Evolutionary conservation across 2,797 vertebrate species (phyloP), one percentile per base, ranked within the genome.

Genomic region (Coendou prehensilis): DNA sequence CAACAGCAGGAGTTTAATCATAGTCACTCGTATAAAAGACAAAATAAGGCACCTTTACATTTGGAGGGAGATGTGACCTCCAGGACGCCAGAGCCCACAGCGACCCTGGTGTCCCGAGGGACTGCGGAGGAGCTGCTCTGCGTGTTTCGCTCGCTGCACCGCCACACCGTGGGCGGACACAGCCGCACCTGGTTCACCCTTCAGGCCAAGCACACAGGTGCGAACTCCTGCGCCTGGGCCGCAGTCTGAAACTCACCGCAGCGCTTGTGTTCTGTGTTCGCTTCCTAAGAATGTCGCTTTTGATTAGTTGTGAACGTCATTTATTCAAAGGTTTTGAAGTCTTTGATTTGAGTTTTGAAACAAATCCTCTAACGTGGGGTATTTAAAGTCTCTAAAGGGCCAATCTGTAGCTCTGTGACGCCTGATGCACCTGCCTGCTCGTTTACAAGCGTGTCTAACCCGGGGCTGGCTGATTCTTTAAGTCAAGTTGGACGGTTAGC

Each of bases 1-100:
- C 98, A 98, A 98, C 98, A 98, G 98, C 97, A 97, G 97, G 98
- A 98, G 97, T 98, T 99, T 98, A 98, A 99, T 98, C 98, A 98
- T 98, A 98, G 98, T 98, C 98, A 97, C 94, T 86, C 89, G 97
- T 97, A 96, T 98, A 98, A 97, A 98, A 98, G 98, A 98, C 98
- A 98, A 98, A 98, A 98, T 98, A 98, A 98, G 97, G 97, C 97
- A 98, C 98, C 98, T 98, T 98, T 98, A 97, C 93, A 1, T 98
- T 98, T 97, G 87, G 95, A 97, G 95, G 97, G 96, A 98, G 96
- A 94, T 94, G 97, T 97, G 98, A 98, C 98, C 98, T 98, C 98
- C 95, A 98, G 97, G 96, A 96, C 96, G 73, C 82, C 86, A 98
- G 96, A 97, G 93, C 92, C 96, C 97, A 97, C 91, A 89, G 97